A percentile compares a stretch with the other conserved stretches of the same genome.
Evolutionary conservation across 2,113 vertebrate genomes (phyloP).

Genomic region (Phaethon lepturus): DNA sequence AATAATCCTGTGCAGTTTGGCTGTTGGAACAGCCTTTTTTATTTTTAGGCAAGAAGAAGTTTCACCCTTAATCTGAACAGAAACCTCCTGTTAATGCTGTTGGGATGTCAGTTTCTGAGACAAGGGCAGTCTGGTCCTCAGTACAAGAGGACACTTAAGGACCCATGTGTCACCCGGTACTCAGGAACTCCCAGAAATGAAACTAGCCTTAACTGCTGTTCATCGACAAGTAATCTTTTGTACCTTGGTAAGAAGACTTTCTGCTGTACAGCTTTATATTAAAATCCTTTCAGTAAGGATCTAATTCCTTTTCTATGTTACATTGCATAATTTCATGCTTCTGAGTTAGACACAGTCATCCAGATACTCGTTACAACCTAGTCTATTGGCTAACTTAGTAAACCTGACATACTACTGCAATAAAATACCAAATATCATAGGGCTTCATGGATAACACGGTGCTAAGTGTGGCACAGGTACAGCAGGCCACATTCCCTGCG

Average conservation of each 20-base stretch:
- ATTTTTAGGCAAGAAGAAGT: background rate
- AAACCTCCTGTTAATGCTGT: background rate
- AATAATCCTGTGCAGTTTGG: background rate
- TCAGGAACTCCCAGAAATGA: background rate
- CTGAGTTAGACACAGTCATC: background rate
- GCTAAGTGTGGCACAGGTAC: background rate
- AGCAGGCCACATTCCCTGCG: background rate
- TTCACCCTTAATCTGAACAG: background rate
- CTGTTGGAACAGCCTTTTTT: background rate
- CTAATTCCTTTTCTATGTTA: background rate
- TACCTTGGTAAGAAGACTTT: background rate
- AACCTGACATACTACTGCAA: background rate
- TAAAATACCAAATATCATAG: background rate
- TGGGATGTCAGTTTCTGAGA: background rate
- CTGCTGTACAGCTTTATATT: background rate
- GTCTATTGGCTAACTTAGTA: background rate
- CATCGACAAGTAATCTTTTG: background rate
- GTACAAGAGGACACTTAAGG: background rate
- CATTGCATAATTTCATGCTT: background rate
- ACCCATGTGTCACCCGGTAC: background rate
- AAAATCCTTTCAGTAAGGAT: background rate
- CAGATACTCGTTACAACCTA: background rate
- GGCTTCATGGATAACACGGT: background rate
- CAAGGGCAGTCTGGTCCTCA: background rate
- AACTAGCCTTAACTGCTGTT: background rate